Conservation (phyloP, 2,888 invertebrate genomes). For the Rhopalosiphum nymphaeae region DNA sequence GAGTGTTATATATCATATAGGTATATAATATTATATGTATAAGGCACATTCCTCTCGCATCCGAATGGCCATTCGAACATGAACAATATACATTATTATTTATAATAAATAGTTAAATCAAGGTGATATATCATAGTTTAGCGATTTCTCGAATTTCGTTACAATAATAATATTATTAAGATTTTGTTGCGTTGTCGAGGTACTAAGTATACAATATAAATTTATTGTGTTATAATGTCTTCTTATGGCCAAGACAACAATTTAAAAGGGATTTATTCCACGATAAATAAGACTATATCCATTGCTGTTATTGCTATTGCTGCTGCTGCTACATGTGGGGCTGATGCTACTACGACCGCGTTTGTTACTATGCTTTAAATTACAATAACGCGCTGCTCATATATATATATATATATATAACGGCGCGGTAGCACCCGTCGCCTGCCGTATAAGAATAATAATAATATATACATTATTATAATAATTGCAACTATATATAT, state of each 20-base stretch:
- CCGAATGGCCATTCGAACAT: background rate
- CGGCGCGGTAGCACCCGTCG: background rate
- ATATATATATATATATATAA: background rate
- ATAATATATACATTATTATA: slow-evolving; percentile 11
- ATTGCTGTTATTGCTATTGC: no score
- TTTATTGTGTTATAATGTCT: background rate
- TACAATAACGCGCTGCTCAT: background rate
- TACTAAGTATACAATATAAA: background rate
- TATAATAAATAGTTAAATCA: background rate
- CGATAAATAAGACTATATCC: slow-evolving; percentile 38
- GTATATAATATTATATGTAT: no score
- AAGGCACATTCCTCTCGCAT: background rate
- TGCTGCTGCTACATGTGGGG: background rate
- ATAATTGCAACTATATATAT: background rate
- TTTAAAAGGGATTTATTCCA: slow-evolving; percentile 56
- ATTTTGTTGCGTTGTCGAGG: background rate
- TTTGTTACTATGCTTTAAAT: slow-evolving; percentile 64
- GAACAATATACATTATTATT: background rate
- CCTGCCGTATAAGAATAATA: background rate
- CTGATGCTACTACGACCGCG: background rate
- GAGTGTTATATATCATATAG: background rate
- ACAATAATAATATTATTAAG: background rate
- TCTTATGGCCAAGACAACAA: slow-evolving; percentile 21
- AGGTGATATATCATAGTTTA: background rate
- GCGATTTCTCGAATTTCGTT: background rate